These are phyloP conservation scores for Martes martes DNA, from an alignment of 2,113 vertebrate genomes.

Conservation along the genomic window DNA sequence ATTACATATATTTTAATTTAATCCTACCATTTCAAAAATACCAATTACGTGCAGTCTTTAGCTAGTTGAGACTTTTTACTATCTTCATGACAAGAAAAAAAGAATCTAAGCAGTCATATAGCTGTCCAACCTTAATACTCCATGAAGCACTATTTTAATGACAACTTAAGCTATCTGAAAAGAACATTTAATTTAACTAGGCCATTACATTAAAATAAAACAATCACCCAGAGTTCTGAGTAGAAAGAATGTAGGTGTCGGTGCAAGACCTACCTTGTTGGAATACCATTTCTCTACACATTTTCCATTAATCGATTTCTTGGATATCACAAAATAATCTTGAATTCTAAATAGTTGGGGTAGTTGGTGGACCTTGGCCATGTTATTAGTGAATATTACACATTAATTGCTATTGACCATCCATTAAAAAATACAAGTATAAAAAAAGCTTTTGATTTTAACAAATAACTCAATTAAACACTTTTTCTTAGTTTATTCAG, in stretches of 20 bases:
- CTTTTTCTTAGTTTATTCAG: not conserved
- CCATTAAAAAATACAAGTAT: not conserved
- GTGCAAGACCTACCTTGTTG: not conserved
- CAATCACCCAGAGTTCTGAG: not conserved
- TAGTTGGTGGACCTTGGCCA: not conserved
- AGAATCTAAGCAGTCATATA: not conserved
- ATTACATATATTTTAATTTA: not conserved
- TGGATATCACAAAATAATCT: not conserved
- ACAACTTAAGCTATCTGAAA: not conserved
- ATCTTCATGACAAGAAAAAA: not conserved
- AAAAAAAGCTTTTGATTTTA: not conserved
- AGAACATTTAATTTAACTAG: not conserved
- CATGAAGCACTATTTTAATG: not conserved
- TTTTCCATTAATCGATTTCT: not conserved
- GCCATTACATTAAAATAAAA: not conserved
- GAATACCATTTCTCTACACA: not conserved
- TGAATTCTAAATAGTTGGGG: not conserved
- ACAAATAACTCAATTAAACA: not conserved
- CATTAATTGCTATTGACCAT: not conserved
- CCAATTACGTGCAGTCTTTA: not conserved
- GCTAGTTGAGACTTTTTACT: not conserved
- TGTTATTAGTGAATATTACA: not conserved
- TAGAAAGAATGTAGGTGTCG: not conserved
- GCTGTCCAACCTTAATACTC: not conserved
- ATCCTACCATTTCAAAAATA: not conserved